Evolutionary conservation across 2,113 vertebrate genomes (phyloP).

Genomic region (Tricholaema leucomelas): DNA sequence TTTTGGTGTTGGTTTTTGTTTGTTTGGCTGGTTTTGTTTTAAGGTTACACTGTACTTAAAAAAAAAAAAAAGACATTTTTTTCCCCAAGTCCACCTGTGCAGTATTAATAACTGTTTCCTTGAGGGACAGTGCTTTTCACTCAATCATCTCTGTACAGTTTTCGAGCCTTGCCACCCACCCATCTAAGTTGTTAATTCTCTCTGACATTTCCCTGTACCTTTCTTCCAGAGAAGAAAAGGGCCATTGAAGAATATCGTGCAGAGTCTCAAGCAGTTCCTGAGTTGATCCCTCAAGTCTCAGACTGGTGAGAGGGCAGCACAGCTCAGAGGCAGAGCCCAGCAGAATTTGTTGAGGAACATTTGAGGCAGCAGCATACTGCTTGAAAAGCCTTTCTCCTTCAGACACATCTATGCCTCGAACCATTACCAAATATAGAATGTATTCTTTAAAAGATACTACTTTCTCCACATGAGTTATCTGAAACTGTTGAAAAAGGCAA

Average conservation of each 20-base stretch:
- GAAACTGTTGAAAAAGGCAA: slow-evolving; percentile 24
- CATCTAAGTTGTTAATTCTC: slow-evolving; percentile 26
- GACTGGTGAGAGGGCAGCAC: slow-evolving; percentile 38
- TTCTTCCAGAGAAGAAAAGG: slow-evolving; percentile 31
- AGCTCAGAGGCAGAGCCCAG: slow-evolving; percentile 1
- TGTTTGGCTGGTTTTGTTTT: not conserved
- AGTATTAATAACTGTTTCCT: not conserved
- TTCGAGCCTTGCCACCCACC: not conserved
- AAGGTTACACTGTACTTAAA: not conserved
- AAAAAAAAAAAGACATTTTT: not conserved
- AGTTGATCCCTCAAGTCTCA: slow-evolving; percentile 35
- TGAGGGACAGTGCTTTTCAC: not conserved
- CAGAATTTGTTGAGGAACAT: slow-evolving; percentile 37
- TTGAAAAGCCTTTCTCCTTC: slow-evolving; percentile 57
- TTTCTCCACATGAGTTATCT: slow-evolving; percentile 21
- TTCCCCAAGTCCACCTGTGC: not conserved
- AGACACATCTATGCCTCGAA: not conserved
- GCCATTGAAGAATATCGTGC: slow-evolving; percentile 4
- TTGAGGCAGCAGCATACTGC: slow-evolving; percentile 35
- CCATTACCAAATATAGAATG: slow-evolving; percentile 50
- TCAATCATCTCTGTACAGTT: not conserved
- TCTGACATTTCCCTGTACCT: slow-evolving; percentile 19
- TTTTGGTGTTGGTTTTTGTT: no score
- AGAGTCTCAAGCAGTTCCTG: slow-evolving; percentile 15
- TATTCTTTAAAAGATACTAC: slow-evolving; percentile 45